These are phyloP conservation scores for Lepidocyrtoides sp. DNA, from an alignment of 2,888 invertebrate genomes.

Conservation along the genomic window DNA sequence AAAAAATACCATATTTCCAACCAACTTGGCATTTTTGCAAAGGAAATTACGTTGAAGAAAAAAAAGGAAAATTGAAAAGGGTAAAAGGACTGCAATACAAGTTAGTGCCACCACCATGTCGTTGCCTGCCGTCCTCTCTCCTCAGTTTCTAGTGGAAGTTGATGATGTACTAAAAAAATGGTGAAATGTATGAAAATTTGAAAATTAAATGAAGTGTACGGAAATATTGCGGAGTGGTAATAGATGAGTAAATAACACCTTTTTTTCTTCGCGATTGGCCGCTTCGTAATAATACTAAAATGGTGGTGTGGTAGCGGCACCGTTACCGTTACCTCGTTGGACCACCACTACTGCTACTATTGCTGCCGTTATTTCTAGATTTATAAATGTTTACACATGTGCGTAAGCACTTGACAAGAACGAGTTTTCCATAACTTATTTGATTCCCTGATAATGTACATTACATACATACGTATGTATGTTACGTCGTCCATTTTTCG, in stretches of 20 bases:
- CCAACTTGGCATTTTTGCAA: conserved; percentile 26
- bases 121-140: too few relatives aligned
- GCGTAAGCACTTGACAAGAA: neutral
- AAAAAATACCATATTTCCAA: neutral
- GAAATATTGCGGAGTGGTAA: conserved; percentile 46
- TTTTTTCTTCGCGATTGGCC: neutral
- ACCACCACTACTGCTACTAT: neutral
- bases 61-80: neutral
- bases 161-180: conserved; percentile 49
- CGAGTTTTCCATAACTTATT: conserved; percentile 12
- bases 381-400: neutral
- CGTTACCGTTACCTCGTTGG: too few relatives aligned
- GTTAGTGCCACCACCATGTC: neutral
- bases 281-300: conserved; percentile 35
- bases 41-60: conserved; percentile 61
- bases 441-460: conserved; percentile 1
- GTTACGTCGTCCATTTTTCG: conserved; percentile 39
- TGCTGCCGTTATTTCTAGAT: neutral
- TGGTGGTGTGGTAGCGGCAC: too few relatives aligned
- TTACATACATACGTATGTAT: neutral
- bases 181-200: conserved; percentile 61
- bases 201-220: conserved; percentile 74
- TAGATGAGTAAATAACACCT: conserved; percentile 69
- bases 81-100: neutral
- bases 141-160: neutral